phyloP scores from a whole-genome alignment of 2,797 vertebrate genomes.

The Rhynchonycteris naso region DNA sequence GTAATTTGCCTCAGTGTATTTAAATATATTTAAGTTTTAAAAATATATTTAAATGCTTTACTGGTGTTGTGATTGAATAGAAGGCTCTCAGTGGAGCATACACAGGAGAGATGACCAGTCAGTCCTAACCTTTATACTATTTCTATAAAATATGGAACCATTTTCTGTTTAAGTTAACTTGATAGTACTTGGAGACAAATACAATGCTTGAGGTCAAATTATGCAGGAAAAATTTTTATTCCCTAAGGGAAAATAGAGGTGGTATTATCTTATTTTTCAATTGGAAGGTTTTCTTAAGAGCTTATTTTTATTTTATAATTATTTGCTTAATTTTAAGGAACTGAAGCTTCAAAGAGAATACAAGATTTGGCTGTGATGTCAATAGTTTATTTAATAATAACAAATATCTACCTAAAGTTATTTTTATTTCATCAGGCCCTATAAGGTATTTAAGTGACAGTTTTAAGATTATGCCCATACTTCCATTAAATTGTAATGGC shows the following conservation, averaged over 20 bases:
- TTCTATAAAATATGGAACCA: not conserved
- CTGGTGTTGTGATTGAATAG: slow-evolving; percentile 39
- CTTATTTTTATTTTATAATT: slow-evolving; percentile 22
- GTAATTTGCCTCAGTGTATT: slow-evolving; percentile 12
- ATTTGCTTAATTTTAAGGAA: slow-evolving; percentile 48
- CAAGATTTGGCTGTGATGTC: slow-evolving; percentile 19
- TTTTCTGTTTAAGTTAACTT: slow-evolving; percentile 8
- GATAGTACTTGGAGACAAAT: not conserved
- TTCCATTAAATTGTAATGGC: slow-evolving; percentile 41
- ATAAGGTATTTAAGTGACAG: slow-evolving; percentile 39
- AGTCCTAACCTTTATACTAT: slow-evolving; percentile 2
- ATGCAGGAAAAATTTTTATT: not conserved
- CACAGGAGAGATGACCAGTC: not conserved
- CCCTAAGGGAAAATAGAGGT: not conserved
- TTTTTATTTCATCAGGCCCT: slow-evolving; percentile 4
- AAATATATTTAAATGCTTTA: not conserved
- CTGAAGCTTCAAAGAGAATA: slow-evolving; percentile 23
- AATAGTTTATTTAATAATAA: slow-evolving; percentile 38
- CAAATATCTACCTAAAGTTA: slow-evolving; percentile 2
- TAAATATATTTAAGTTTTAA: not conserved
- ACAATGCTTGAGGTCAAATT: not conserved
- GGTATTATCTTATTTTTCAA: slow-evolving; percentile 45
- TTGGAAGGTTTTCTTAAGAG: slow-evolving; percentile 44
- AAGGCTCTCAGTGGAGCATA: slow-evolving; percentile 36
- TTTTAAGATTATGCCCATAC: slow-evolving; percentile 39